These are phyloP conservation scores for Venustoraphidia nigricollis DNA, from an alignment of 2,888 invertebrate species.

Conservation along the genomic window DNA sequence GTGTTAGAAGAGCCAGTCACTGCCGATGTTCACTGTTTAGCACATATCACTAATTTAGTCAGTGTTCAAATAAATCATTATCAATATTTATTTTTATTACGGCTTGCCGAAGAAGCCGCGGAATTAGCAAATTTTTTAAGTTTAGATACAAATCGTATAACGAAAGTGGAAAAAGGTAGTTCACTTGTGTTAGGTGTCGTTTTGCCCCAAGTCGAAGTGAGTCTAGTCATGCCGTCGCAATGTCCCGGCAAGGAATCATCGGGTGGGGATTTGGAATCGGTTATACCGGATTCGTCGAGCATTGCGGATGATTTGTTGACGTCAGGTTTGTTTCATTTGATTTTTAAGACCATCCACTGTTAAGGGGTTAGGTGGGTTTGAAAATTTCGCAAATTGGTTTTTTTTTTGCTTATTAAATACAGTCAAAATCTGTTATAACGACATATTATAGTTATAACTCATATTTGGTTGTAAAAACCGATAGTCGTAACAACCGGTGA, in stretches of 20 bases:
- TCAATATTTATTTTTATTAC: conserved; percentile 76
- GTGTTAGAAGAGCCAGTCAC: conserved; percentile 18
- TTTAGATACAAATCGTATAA: conserved; percentile 58
- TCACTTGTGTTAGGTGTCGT: conserved; percentile 60
- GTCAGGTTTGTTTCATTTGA: conserved; percentile 7
- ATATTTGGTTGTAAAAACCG: too few relatives aligned
- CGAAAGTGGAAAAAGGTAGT: conserved; percentile 34
- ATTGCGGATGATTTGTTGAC: conserved; percentile 58
- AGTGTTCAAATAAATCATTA: conserved; percentile 87
- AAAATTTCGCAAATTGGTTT: too few relatives aligned
- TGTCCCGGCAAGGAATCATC: conserved; percentile 77
- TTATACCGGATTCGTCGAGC: conserved; percentile 73
- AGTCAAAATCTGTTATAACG: too few relatives aligned
- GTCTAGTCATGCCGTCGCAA: conserved; percentile 72
- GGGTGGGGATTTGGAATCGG: conserved; percentile 69
- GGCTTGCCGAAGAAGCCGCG: conserved; percentile 65
- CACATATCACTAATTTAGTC: conserved; percentile 68
- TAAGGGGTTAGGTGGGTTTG: too few relatives aligned
- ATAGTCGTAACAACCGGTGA: too few relatives aligned
- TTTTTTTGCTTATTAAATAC: too few relatives aligned
- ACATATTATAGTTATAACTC: too few relatives aligned
- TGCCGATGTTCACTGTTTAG: conserved; percentile 64
- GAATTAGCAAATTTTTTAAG: conserved; percentile 68
- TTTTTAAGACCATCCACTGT: too few relatives aligned
- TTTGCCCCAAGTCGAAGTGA: conserved; percentile 75